phyloP scores from a whole-genome alignment of 2,113 vertebrate genomes.

The Melanocharis versteri region DNA sequence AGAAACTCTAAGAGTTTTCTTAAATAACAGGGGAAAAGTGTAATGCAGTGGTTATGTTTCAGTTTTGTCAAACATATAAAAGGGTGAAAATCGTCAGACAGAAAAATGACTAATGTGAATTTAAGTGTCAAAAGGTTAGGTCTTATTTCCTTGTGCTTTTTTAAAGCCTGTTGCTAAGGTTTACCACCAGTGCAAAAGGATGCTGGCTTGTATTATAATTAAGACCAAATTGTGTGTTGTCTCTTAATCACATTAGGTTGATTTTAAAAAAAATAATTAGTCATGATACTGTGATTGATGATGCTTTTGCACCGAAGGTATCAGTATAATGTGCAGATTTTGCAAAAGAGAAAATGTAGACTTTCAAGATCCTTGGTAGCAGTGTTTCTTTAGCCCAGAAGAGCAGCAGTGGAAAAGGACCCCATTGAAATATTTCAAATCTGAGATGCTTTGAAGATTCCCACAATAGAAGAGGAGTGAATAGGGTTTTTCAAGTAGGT shows the following conservation, averaged over 20 bases:
- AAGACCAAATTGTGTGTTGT: constrained; percentile 62
- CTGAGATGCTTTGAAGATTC: constrained; percentile 48
- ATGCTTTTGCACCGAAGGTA: constrained; percentile 62
- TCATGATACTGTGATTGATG: constrained; percentile 17
- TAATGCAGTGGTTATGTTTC: constrained; percentile 57
- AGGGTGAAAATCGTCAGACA: constrained; percentile 41
- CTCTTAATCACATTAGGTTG: constrained; percentile 64
- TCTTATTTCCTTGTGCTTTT: constrained; percentile 64
- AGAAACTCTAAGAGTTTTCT: constrained; percentile 74
- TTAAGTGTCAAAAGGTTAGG: constrained; percentile 48
- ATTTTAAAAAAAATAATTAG: neutral
- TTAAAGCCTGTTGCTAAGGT: constrained; percentile 54
- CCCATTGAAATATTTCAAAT: constrained; percentile 42
- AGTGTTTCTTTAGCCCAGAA: constrained; percentile 34
- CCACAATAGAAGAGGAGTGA: constrained; percentile 41
- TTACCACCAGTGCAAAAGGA: constrained; percentile 50
- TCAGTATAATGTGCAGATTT: constrained; percentile 44
- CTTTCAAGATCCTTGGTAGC: constrained; percentile 44
- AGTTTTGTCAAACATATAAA: constrained; percentile 61
- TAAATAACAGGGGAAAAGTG: constrained; percentile 65
- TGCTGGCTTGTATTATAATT: constrained; percentile 63
- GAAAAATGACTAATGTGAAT: constrained; percentile 53
- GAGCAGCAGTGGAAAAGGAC: constrained; percentile 48
- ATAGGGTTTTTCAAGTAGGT: constrained; percentile 21
- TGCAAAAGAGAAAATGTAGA: neutral